These are phyloP conservation scores for Jordanella pulchra DNA, from an alignment of 2,797 vertebrate species.

Conservation along the genomic window DNA sequence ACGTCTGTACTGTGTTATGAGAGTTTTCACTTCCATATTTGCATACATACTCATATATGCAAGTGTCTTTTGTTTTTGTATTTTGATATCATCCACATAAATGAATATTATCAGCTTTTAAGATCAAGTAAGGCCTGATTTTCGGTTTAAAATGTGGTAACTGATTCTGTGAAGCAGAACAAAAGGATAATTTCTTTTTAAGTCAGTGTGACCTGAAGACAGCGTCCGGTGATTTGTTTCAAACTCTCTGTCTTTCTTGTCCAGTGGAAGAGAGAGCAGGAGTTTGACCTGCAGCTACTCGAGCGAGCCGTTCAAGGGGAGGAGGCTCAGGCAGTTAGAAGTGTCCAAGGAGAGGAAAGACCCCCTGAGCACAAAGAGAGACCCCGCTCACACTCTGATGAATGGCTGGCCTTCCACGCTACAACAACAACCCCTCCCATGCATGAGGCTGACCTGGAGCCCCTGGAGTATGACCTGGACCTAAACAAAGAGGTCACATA, in stretches of 20 bases:
- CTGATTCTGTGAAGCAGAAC: conserved; percentile 26
- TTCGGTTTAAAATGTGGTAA: conserved; percentile 13
- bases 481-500: conserved; percentile 90
- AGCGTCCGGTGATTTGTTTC: conserved; percentile 35
- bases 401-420: conserved; percentile 87
- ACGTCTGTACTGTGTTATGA: conserved; percentile 50
- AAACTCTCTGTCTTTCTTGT: conserved; percentile 43
- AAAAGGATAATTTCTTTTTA: conserved; percentile 25
- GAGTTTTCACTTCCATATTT: conserved; percentile 31
- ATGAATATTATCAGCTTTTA: conserved; percentile 1
- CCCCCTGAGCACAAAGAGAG: conserved; percentile 83
- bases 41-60: conserved; percentile 57
- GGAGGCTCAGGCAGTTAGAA: conserved; percentile 84
- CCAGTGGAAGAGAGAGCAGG: conserved; percentile 98
- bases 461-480: conserved; percentile 91
- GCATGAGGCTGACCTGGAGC: conserved; percentile 87
- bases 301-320: conserved; percentile 89
- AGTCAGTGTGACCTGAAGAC: conserved; percentile 16
- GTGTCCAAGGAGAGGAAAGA: conserved; percentile 88
- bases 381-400: conserved; percentile 87
- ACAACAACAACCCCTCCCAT: conserved; percentile 74
- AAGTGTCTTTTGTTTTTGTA: conserved; percentile 39
- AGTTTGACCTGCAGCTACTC: conserved; percentile 97
- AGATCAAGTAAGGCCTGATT: conserved; percentile 12
- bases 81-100: conserved; percentile 11